These are phyloP conservation scores for Muscina levida DNA, from an alignment of 2,888 invertebrate species.

Conservation along the genomic window DNA sequence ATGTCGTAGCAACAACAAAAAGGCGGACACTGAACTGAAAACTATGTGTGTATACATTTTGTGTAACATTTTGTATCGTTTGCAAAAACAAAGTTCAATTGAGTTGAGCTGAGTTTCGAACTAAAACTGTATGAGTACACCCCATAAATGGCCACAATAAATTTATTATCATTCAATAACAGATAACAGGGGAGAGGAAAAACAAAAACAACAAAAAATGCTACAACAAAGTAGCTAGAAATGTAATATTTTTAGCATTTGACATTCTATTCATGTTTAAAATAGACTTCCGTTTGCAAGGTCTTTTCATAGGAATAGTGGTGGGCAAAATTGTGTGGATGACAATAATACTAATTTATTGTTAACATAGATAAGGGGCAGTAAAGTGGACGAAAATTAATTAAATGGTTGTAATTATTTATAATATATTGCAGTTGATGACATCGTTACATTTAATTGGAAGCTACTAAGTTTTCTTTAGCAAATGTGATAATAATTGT, in stretches of 20 bases:
- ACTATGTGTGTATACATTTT: neutral
- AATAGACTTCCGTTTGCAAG: conserved; percentile 45
- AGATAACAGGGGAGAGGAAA: neutral
- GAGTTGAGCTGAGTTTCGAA: neutral
- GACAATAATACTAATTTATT: too few relatives aligned
- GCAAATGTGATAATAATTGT: too few relatives aligned
- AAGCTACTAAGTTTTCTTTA: too few relatives aligned
- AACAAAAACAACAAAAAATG: neutral
- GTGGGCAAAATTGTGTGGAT: neutral
- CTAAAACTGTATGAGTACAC: conserved; percentile 11
- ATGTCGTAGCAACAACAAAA: conserved; percentile 19
- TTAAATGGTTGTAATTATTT: too few relatives aligned
- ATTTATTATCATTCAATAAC: conserved; percentile 26
- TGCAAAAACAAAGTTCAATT: conserved; percentile 12
- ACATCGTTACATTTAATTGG: too few relatives aligned
- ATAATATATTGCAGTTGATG: too few relatives aligned
- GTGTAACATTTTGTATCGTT: neutral
- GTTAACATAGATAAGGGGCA: too few relatives aligned
- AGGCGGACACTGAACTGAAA: conserved; percentile 11
- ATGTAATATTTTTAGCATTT: conserved; percentile 23
- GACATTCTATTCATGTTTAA: conserved; percentile 30
- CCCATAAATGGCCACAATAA: conserved; percentile 4
- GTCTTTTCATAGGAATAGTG: neutral
- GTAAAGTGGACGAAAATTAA: too few relatives aligned
- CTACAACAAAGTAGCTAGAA: too few relatives aligned